These are phyloP conservation scores for Theocolax elegans DNA, from an alignment of 1,140 invertebrate species.

Conservation along the genomic window DNA sequence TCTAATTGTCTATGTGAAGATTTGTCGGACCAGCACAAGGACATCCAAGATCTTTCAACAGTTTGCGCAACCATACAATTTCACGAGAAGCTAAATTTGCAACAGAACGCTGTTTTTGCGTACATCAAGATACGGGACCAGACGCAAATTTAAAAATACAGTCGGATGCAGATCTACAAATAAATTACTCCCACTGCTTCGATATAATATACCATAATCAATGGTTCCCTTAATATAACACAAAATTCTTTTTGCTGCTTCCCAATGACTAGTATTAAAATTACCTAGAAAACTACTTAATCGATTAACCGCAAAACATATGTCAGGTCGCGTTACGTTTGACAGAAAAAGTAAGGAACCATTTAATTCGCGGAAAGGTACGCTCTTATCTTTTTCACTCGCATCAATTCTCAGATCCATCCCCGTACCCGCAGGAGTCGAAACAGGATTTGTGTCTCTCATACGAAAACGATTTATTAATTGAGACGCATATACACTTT, in stretches of 20 bases:
- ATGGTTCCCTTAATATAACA: constrained; percentile 29
- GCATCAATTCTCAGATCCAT: too few species aligned
- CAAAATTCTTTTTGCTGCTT: constrained; percentile 39
- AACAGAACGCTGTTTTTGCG: constrained; percentile 35
- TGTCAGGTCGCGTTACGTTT: constrained; percentile 19
- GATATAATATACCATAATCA: constrained; percentile 14
- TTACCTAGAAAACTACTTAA: constrained; percentile 12
- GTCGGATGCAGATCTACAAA: constrained; percentile 2
- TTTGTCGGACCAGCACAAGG: constrained; percentile 40
- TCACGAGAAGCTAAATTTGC: constrained; percentile 24
- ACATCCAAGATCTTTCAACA: constrained; percentile 35
- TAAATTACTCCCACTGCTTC: constrained; percentile 3
- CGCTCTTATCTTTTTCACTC: too few species aligned
- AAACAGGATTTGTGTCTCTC: too few species aligned
- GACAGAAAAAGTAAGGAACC: too few species aligned
- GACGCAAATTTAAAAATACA: constrained; percentile 11
- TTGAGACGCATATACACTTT: too few species aligned
- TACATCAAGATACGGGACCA: constrained; percentile 28
- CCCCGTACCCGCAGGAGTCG: too few species aligned
- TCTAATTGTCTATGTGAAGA: constrained; percentile 48
- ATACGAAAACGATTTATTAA: too few species aligned
- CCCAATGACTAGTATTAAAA: constrained; percentile 30
- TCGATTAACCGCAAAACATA: constrained; percentile 25
- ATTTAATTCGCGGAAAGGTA: too few species aligned
- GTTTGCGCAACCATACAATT: constrained; percentile 49